These are phyloP conservation scores for Drosophila nigricruria DNA, from an alignment of 2,888 invertebrate species.

Conservation along the genomic window DNA sequence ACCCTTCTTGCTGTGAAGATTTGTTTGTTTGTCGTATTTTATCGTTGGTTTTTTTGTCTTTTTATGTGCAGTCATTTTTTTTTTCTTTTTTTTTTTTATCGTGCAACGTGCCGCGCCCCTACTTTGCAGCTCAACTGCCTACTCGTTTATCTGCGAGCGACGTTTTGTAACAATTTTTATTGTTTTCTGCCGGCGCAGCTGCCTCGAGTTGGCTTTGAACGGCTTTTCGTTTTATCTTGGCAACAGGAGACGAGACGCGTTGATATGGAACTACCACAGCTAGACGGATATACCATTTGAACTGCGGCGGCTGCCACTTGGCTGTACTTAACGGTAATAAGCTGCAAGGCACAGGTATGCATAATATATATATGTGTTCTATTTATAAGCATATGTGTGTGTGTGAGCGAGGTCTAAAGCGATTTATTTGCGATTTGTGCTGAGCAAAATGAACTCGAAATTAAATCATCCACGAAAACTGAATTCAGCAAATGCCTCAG, in stretches of 20 bases:
- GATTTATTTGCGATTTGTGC: constrained; percentile 64
- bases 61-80: constrained; percentile 74
- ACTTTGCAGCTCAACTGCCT: constrained; percentile 20
- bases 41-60: constrained; percentile 61
- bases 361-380: constrained; percentile 17
- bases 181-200: constrained; percentile 63
- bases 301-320: constrained; percentile 17
- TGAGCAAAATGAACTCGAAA: constrained; percentile 67
- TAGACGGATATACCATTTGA: constrained; percentile 17
- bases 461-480: constrained; percentile 61
- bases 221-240: constrained; percentile 52
- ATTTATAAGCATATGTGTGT: neutral
- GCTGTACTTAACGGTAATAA: constrained; percentile 26
- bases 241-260: constrained; percentile 22
- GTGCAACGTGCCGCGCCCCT: constrained; percentile 46
- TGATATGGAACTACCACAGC: constrained; percentile 24
- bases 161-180: constrained; percentile 76
- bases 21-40: constrained; percentile 74
- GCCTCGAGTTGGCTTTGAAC: constrained; percentile 54
- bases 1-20: constrained; percentile 38
- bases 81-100: constrained; percentile 78
- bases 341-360: constrained; percentile 27
- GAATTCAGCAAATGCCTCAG: constrained; percentile 21
- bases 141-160: constrained; percentile 60
- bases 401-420: constrained; percentile 19